A percentile compares a stretch with the other conserved stretches of the same genome.
These are phyloP conservation scores for Junonia oenone DNA, from an alignment of 2,888 invertebrate genomes.

Conservation along the genomic window DNA sequence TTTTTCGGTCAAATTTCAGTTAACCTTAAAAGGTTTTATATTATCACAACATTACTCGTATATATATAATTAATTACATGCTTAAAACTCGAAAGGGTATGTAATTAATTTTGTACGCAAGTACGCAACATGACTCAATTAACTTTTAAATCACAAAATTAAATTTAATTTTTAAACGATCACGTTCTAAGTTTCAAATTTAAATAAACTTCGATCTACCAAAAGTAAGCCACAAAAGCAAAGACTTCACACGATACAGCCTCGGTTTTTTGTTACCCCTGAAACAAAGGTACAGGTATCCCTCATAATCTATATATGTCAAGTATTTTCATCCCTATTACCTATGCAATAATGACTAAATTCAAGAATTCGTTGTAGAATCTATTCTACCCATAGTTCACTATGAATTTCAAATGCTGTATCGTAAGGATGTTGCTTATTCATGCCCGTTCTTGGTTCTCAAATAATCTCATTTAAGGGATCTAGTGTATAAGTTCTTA, in stretches of 20 bases:
- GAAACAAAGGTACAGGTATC: not conserved
- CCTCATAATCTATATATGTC: not conserved
- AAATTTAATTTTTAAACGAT: not conserved
- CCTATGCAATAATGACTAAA: not conserved
- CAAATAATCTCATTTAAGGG: not conserved
- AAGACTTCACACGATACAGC: not conserved
- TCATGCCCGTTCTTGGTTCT: conserved; percentile 36
- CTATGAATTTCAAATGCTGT: conserved; percentile 11
- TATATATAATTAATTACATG: not conserved
- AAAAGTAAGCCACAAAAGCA: not conserved
- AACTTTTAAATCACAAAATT: not conserved
- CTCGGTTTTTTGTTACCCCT: not conserved
- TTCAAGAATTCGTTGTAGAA: not conserved
- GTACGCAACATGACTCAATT: not conserved
- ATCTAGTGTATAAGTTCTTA: not conserved
- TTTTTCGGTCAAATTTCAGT: too few species aligned
- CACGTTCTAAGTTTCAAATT: not conserved
- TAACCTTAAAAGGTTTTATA: too few species aligned
- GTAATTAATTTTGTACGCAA: too few species aligned
- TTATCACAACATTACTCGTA: too few species aligned
- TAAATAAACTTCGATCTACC: not conserved
- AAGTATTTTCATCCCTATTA: not conserved
- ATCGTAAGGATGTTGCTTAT: conserved; percentile 11
- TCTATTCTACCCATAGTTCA: not conserved
- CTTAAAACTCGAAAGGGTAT: not conserved